Percentiles rank a stretch among this genome's conserved stretches.
Conservation (phyloP, 2,113 vertebrate species). For the Scolopax mira region DNA sequence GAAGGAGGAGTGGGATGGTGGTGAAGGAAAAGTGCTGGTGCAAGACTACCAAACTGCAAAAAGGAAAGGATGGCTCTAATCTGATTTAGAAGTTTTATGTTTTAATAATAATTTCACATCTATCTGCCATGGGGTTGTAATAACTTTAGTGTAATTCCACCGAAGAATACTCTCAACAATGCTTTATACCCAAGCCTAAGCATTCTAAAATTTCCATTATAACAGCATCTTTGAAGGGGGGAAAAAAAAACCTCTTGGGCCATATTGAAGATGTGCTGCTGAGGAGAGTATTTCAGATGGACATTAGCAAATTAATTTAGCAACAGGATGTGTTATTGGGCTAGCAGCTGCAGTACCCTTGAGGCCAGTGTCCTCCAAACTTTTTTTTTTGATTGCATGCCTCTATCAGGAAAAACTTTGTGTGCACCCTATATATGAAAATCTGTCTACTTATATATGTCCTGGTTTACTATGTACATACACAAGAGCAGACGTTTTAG, state of each 20-base stretch:
- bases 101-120: not conserved
- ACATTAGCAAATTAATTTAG: not conserved
- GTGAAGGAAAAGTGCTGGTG: not conserved
- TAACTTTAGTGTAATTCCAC: not conserved
- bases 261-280: not conserved
- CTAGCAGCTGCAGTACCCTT: not conserved
- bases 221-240: not conserved
- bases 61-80: not conserved
- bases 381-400: not conserved
- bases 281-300: not conserved
- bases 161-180: not conserved
- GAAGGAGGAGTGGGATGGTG: rapidly evolving
- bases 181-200: not conserved
- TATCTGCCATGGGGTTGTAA: not conserved
- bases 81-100: not conserved
- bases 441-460: not conserved
- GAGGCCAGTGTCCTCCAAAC: not conserved
- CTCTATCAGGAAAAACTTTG: not conserved
- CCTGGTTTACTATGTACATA: not conserved
- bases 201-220: not conserved
- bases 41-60: not conserved
- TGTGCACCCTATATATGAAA: not conserved
- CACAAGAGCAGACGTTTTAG: not conserved
- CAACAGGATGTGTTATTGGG: not conserved
- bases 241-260: not conserved